Base-by-base conservation (phyloP, 1,140 invertebrate genomes). In the Polypedilum vanderplanki region DNA sequence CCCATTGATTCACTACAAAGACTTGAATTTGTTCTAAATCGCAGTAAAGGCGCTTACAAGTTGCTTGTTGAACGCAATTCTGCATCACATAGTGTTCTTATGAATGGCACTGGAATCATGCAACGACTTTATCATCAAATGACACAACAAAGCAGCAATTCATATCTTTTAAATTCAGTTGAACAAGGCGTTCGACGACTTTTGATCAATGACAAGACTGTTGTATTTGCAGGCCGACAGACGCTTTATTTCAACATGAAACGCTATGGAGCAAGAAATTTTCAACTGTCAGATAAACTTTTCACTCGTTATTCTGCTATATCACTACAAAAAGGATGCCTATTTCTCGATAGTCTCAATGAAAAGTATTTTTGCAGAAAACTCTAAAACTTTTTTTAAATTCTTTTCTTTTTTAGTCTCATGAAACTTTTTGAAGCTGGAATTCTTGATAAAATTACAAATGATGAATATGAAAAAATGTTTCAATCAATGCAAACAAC, bases 91-190 rank as follows among this genome's bases (percentile, higher is more conserved):
- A 75, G n/a, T 40, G 22, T 75, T 76, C 78, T 79, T 74, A 76
- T 89, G 88, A 90, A 91, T 80, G 89, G 89, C n/a, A 90, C 89
- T n/a, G 89, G 89, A 41, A 84, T 90, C 46, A 90, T 90, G 77
- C 85, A 87, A 0, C 84, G 86, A 76, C 82, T 91, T 7, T 90
- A 88, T 82, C 80, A 85, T 0, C 78, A 88, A 15, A 90, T 90
- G 88, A 83, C 84, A 20, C 81, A 82, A 10, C 87, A 88, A 78
- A 79, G 84, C 57, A 77, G 70, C 0, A 76, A 70, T 7, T 77
- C 77, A 0, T 87, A 86, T 78, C 81, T 87, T 1, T 85, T 90
- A 9, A 84, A 87, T 76, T 89, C 88, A 1, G 87, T 90, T 1
- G 89, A 90, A 78, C 83, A 86, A 41, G 90, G 89, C 1, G 88